Evolutionary conservation across 2,888 invertebrate genomes (phyloP).

Genomic region (Chrysomela aeneicollis): DNA sequence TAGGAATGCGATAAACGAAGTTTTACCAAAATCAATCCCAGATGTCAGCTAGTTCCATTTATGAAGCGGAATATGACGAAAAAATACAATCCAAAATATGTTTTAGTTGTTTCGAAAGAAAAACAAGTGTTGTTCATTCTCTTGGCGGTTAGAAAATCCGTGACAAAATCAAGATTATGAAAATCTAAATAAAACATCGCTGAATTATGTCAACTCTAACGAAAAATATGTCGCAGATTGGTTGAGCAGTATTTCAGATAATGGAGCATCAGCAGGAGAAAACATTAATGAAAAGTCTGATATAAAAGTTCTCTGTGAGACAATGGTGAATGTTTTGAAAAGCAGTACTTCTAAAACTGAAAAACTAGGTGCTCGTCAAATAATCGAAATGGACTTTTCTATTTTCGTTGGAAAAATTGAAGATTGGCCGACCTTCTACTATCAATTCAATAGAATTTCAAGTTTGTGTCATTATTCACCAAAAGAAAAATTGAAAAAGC

Average conservation of each 20-base stretch:
- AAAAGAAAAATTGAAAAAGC: too few species aligned
- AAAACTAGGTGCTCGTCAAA: conserved; percentile 3
- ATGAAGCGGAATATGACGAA: too few species aligned
- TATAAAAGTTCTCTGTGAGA: neutral
- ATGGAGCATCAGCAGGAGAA: neutral
- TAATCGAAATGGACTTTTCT: neutral
- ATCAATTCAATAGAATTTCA: conserved; percentile 5
- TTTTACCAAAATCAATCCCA: neutral
- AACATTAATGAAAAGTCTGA: neutral
- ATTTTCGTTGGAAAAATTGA: conserved; percentile 6
- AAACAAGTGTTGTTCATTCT: too few species aligned
- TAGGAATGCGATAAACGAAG: too few species aligned
- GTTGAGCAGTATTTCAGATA: neutral
- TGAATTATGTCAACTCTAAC: neutral
- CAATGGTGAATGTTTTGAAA: conserved; percentile 11
- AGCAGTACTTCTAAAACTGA: neutral
- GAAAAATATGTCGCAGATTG: neutral
- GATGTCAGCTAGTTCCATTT: too few species aligned
- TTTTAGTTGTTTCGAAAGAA: too few species aligned
- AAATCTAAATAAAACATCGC: too few species aligned
- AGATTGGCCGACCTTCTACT: conserved; percentile 3
- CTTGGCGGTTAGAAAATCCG: too few species aligned
- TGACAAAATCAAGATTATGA: too few species aligned
- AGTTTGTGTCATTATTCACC: too few species aligned
- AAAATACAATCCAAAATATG: too few species aligned